Evolutionary conservation across 2,888 invertebrate species (phyloP).

Genomic region (Syritta pipiens): DNA sequence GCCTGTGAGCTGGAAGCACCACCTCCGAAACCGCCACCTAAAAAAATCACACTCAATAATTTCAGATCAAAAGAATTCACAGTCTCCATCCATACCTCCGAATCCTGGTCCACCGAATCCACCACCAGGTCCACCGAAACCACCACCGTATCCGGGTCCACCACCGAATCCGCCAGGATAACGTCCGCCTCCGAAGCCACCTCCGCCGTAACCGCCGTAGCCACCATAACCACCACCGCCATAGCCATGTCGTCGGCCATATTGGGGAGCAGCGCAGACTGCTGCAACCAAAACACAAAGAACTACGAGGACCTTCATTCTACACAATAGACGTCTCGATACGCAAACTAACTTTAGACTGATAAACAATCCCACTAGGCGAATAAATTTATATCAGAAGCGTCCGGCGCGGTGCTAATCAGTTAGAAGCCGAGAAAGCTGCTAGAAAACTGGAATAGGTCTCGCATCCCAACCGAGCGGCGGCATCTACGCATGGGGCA

Average conservation of each 20-base stretch:
- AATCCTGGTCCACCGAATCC: constrained; percentile 13
- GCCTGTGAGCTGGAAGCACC: constrained; percentile 46
- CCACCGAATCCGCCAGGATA: background rate
- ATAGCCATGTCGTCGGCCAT: constrained; percentile 14
- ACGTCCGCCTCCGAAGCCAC: constrained; percentile 9
- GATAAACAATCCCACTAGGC: constrained; percentile 15
- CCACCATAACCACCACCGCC: background rate
- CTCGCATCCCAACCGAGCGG: too few relatives aligned
- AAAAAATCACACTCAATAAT: background rate
- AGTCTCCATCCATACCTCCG: constrained; percentile 3
- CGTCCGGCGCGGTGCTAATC: constrained; percentile 6
- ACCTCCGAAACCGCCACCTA: constrained; percentile 42
- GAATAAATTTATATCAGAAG: constrained; percentile 54
- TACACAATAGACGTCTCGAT: constrained; percentile 16
- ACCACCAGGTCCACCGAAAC: constrained; percentile 3
- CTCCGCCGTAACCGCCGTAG: background rate
- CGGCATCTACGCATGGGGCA: constrained; percentile 28
- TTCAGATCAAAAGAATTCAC: background rate
- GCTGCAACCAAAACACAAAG: constrained; percentile 41
- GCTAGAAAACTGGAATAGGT: constrained; percentile 42
- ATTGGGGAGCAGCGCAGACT: constrained; percentile 38
- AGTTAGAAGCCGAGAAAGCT: constrained; percentile 31
- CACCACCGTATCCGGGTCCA: constrained; percentile 13
- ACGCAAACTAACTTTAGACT: constrained; percentile 33
- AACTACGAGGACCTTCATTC: constrained; percentile 49